These are phyloP conservation scores for Metacarcinus magister DNA, from an alignment of 2,888 invertebrate species.

Conservation along the genomic window DNA sequence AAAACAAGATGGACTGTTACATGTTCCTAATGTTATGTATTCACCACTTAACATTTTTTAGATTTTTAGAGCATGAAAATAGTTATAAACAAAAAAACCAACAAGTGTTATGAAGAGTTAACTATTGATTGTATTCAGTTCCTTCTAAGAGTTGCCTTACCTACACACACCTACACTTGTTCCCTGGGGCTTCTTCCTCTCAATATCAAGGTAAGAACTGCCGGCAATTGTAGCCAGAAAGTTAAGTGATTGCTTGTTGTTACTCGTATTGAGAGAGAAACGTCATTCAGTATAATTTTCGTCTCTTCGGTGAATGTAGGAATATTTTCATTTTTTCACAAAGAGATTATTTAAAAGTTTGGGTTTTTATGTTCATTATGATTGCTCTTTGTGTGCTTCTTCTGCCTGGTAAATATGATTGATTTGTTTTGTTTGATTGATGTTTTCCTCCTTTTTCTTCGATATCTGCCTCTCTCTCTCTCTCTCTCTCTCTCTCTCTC, in stretches of 20 bases:
- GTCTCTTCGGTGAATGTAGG: neutral
- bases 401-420: neutral
- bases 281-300: neutral
- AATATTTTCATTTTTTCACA: neutral
- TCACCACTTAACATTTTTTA: neutral
- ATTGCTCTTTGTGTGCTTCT: too few species aligned
- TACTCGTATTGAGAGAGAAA: neutral
- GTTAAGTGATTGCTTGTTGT: neutral
- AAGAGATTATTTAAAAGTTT: neutral
- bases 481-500: slow-evolving; percentile 18
- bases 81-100: neutral
- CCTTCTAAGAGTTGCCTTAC: too few species aligned
- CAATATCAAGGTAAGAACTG: neutral
- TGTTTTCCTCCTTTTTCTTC: too few species aligned
- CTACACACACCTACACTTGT: neutral
- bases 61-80: neutral
- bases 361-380: neutral
- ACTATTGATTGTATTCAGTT: neutral
- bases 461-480: neutral
- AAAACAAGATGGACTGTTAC: neutral
- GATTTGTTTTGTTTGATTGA: neutral
- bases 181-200: neutral
- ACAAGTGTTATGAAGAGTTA: neutral
- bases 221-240: neutral
- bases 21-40: neutral